Conservation (phyloP, 2,113 vertebrate species). For the Malurus elegans region DNA sequence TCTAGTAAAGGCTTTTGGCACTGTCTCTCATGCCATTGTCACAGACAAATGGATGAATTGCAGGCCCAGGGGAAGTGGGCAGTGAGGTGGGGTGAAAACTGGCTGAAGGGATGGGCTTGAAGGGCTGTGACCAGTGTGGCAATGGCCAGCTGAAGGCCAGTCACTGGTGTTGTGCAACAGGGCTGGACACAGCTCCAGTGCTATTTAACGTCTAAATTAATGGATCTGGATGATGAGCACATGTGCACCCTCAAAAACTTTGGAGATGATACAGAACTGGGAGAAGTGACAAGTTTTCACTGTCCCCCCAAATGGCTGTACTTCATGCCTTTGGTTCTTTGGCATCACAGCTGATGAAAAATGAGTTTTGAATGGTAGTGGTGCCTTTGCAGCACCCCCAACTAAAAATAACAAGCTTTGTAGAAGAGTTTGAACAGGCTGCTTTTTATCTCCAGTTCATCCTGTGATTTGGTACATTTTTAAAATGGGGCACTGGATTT, state of each 20-base stretch:
- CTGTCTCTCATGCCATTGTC: neutral
- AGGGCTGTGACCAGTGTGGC: neutral
- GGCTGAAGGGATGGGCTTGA: neutral
- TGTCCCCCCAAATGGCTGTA: neutral
- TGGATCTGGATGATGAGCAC: neutral
- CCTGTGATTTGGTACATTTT: neutral
- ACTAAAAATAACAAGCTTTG: neutral
- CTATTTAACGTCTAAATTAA: neutral
- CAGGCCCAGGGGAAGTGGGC: neutral
- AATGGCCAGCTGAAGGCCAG: neutral
- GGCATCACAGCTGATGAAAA: neutral
- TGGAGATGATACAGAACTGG: neutral
- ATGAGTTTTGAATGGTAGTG: neutral
- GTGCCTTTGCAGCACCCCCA: neutral
- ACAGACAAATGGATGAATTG: neutral
- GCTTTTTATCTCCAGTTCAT: neutral
- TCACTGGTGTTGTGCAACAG: neutral
- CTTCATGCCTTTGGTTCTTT: neutral
- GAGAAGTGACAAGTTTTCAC: neutral
- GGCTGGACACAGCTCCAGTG: neutral
- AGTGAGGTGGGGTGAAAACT: neutral
- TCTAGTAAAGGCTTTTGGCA: neutral
- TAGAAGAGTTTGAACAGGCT: neutral
- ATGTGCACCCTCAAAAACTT: neutral
- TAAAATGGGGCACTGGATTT: neutral